Evolutionary conservation across 2,888 invertebrate genomes (phyloP).

Genomic region (Cerceris ruficornis): DNA sequence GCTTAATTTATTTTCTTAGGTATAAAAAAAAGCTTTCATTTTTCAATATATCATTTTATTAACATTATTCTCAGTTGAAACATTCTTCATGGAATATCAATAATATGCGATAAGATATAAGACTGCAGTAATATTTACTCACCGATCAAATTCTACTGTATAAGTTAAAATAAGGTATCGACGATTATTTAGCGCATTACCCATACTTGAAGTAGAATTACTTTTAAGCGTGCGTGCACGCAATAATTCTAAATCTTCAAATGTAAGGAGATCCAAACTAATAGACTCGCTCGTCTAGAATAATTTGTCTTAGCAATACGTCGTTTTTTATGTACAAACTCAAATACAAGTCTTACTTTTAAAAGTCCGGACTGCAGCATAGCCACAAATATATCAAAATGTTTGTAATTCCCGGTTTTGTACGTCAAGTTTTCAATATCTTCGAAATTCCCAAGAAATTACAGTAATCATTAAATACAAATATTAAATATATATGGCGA

Average conservation of each 20-base stretch:
- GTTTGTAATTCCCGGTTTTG: slow-evolving; percentile 84
- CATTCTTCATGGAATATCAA: neutral
- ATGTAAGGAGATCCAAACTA: slow-evolving; percentile 82
- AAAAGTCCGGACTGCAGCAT: slow-evolving; percentile 84
- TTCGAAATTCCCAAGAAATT: slow-evolving; percentile 59
- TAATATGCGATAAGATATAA: neutral
- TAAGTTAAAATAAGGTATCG: slow-evolving; percentile 84
- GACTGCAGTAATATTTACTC: slow-evolving; percentile 33
- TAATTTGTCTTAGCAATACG: slow-evolving; percentile 17
- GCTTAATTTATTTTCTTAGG: neutral
- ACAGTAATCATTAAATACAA: slow-evolving; percentile 2
- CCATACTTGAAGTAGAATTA: slow-evolving; percentile 64
- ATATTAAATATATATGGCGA: neutral
- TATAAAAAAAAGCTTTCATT: neutral
- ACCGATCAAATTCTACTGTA: slow-evolving; percentile 84
- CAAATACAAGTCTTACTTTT: slow-evolving; percentile 78
- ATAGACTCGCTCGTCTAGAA: slow-evolving; percentile 83
- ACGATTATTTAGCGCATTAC: slow-evolving; percentile 77
- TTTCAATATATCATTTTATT: neutral
- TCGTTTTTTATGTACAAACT: slow-evolving; percentile 9
- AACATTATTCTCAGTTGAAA: neutral
- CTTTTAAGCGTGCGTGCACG: slow-evolving; percentile 79
- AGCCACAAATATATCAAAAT: slow-evolving; percentile 83
- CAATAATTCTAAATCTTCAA: slow-evolving; percentile 83
- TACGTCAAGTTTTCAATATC: slow-evolving; percentile 84